Percentiles rank a stretch among this genome's conserved stretches.
Conservation (phyloP, 2,888 invertebrate species). For the Spisula subtruncata region DNA sequence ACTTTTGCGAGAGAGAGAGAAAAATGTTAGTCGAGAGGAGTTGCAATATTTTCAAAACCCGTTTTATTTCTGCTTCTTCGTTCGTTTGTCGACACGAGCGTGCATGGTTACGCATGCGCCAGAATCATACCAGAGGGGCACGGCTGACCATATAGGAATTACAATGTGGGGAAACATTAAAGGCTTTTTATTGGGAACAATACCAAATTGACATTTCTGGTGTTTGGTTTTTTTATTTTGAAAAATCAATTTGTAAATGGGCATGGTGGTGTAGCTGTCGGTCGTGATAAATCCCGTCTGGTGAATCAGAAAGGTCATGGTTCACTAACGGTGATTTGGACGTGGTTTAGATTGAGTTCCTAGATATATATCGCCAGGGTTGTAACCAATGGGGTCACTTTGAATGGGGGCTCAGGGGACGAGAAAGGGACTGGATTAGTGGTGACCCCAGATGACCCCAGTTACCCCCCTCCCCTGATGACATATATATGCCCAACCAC, state of each 20-base stretch:
- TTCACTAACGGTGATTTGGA: background rate
- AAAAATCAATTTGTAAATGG: background rate
- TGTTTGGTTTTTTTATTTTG: background rate
- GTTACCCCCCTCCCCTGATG: too few species aligned
- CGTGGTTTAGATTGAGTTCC: background rate
- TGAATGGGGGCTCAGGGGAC: too few species aligned
- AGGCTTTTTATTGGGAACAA: background rate
- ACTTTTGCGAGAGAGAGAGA: background rate
- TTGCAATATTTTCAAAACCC: background rate
- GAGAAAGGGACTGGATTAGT: too few species aligned
- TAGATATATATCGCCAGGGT: background rate
- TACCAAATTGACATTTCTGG: background rate
- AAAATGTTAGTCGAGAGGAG: background rate
- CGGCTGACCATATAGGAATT: constrained; percentile 6
- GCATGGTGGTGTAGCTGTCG: background rate
- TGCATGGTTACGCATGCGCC: background rate
- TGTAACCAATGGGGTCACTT: too few species aligned
- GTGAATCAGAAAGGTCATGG: background rate
- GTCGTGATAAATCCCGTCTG: background rate
- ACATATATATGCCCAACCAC: too few species aligned
- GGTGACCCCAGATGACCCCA: too few species aligned
- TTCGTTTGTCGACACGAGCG: background rate
- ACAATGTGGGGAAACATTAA: background rate
- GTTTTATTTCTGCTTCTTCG: background rate
- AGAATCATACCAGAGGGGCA: background rate